phyloP scores from a whole-genome alignment of 1,140 invertebrate genomes.

The Triops cancriformis region DNA sequence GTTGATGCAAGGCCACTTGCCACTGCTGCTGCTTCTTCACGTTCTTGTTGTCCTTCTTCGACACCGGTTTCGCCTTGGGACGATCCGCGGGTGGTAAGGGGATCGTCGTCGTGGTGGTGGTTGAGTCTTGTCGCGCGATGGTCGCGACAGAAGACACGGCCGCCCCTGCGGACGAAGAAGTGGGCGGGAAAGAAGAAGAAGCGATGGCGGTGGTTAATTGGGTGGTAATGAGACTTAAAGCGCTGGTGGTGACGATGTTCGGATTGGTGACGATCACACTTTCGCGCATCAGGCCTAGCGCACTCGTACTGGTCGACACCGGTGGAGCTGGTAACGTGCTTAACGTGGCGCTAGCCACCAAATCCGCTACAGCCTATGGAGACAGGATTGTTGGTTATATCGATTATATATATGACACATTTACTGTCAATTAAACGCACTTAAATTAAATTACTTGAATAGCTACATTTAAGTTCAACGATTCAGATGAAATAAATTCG shows the following conservation, averaged over 20 bases:
- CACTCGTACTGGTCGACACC: not conserved
- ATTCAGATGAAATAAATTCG: too few species aligned
- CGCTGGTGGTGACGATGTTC: constrained; percentile 21
- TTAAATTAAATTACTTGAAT: too few species aligned
- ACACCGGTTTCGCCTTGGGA: constrained; percentile 66
- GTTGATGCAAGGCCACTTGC: constrained; percentile 33
- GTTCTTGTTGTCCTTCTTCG: constrained; percentile 63
- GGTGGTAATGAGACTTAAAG: constrained; percentile 21
- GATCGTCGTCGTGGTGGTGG: constrained; percentile 18
- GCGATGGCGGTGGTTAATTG: constrained; percentile 36
- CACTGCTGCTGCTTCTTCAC: constrained; percentile 38
- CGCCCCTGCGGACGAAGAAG: not conserved
- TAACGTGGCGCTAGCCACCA: not conserved
- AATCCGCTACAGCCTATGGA: not conserved
- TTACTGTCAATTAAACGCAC: not conserved
- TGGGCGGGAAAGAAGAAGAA: not conserved
- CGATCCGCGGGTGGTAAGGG: constrained; percentile 47
- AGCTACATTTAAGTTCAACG: too few species aligned
- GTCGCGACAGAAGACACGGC: not conserved
- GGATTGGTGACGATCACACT: constrained; percentile 29
- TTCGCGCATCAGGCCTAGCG: not conserved
- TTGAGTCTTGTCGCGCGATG: not conserved
- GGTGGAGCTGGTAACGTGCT: not conserved
- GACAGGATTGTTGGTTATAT: too few species aligned
- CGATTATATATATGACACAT: not conserved